Evolutionary conservation across 2,888 invertebrate species (phyloP).

Genomic region (Tipula helvola): DNA sequence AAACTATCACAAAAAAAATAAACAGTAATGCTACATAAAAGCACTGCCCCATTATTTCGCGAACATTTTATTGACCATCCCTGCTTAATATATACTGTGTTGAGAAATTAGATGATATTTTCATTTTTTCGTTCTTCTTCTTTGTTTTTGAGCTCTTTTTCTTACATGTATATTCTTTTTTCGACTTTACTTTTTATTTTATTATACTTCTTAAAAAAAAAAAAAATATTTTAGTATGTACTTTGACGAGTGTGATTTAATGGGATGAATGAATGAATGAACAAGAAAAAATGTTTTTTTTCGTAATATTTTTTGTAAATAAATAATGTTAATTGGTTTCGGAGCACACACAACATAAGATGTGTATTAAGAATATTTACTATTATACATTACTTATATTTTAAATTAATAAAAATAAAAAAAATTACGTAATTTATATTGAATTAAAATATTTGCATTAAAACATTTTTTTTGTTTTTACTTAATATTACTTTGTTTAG

Average conservation of each 20-base stretch:
- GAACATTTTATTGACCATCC: neutral
- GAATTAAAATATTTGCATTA: neutral
- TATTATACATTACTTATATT: neutral
- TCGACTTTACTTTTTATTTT: neutral
- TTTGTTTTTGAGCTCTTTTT: neutral
- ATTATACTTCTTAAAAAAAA: neutral
- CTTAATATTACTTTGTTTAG: neutral
- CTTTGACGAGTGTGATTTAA: slow-evolving; percentile 4
- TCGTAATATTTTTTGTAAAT: slow-evolving; percentile 4
- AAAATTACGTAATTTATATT: neutral
- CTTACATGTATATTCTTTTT: neutral
- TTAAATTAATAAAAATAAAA: neutral
- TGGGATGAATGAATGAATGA: slow-evolving; percentile 4
- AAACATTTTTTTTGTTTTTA: neutral
- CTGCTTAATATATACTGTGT: neutral
- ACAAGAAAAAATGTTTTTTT: neutral
- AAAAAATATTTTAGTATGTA: neutral
- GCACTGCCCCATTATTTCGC: neutral
- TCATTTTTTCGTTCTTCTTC: neutral
- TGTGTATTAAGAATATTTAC: neutral
- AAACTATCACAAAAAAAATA: too few relatives aligned
- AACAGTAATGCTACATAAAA: too few relatives aligned
- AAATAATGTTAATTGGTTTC: neutral
- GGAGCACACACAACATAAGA: neutral
- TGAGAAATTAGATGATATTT: neutral